These are phyloP conservation scores for Ellobium chinense DNA, from an alignment of 2,888 invertebrate genomes.

Conservation along the genomic window DNA sequence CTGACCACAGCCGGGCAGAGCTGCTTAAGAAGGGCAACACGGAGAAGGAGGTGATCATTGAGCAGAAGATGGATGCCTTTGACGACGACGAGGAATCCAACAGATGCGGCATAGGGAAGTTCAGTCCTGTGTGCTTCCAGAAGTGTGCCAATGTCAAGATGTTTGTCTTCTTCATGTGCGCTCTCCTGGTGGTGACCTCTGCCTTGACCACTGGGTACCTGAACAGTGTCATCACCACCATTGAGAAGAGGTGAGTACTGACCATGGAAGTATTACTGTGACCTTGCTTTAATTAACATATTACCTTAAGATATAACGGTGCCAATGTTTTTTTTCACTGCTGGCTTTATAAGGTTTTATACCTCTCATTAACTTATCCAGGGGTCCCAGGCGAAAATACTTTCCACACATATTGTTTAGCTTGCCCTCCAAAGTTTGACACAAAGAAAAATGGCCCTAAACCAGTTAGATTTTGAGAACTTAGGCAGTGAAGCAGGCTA, in stretches of 20 bases:
- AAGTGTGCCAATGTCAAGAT: constrained; percentile 92
- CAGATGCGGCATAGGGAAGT: constrained; percentile 93
- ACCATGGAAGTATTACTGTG: too few relatives aligned
- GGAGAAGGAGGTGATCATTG: constrained; percentile 61
- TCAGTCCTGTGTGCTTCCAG: constrained; percentile 91
- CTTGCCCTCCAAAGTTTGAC: too few relatives aligned
- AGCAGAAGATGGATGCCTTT: constrained; percentile 46
- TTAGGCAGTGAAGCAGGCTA: too few relatives aligned
- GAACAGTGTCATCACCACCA: constrained; percentile 91
- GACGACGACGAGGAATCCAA: constrained; percentile 69
- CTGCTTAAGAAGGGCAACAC: constrained; percentile 58
- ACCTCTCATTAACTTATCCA: too few relatives aligned
- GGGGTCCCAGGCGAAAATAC: too few relatives aligned
- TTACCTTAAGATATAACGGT: too few relatives aligned
- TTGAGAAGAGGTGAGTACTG: constrained; percentile 87
- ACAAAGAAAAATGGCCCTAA: too few relatives aligned
- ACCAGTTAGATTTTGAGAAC: too few relatives aligned
- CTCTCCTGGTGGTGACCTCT: constrained; percentile 74
- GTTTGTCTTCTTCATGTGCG: constrained; percentile 76
- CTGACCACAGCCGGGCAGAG: constrained; percentile 62
- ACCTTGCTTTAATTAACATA: too few relatives aligned
- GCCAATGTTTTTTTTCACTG: too few relatives aligned
- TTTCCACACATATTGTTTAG: too few relatives aligned
- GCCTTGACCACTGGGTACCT: constrained; percentile 78
- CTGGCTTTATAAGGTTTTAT: too few relatives aligned